These are phyloP conservation scores for Drosophila lacicola DNA, from an alignment of 2,888 invertebrate species.

Conservation along the genomic window DNA sequence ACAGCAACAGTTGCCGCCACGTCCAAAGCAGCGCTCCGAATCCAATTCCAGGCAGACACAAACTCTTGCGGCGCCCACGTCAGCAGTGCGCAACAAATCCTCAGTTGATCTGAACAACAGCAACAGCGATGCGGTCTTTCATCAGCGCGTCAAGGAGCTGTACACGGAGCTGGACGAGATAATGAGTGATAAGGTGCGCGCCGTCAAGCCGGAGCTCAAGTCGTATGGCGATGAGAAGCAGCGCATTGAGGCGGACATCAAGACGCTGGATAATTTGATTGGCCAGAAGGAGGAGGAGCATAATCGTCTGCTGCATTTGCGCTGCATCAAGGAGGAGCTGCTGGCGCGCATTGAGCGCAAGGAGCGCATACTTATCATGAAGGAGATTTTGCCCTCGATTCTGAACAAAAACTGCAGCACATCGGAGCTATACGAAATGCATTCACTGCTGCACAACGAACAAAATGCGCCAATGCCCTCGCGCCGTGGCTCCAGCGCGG, in stretches of 20 bases:
- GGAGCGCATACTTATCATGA: constrained; percentile 87
- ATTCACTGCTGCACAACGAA: constrained; percentile 43
- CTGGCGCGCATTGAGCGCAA: constrained; percentile 89
- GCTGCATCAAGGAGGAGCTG: constrained; percentile 94
- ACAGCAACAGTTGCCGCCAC: neutral
- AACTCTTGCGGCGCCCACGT: neutral
- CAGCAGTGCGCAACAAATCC: constrained; percentile 23
- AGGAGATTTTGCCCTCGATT: constrained; percentile 68
- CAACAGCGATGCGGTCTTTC: constrained; percentile 70
- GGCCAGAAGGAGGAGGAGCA: constrained; percentile 94
- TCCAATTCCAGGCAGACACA: constrained; percentile 28
- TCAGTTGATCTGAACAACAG: constrained; percentile 49
- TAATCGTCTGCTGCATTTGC: constrained; percentile 92
- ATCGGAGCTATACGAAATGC: constrained; percentile 52
- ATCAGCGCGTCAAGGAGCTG: constrained; percentile 74
- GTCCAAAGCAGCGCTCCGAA: constrained; percentile 22
- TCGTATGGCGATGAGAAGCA: constrained; percentile 88
- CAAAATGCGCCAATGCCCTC: constrained; percentile 32
- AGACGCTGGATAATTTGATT: constrained; percentile 90
- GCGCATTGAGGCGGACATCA: constrained; percentile 88
- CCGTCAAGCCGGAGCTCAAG: constrained; percentile 87
- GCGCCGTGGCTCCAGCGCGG: constrained; percentile 7
- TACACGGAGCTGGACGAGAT: constrained; percentile 67
- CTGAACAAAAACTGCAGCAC: constrained; percentile 44
- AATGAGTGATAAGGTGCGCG: constrained; percentile 84